Conservation (phyloP, 1,140 invertebrate genomes). For the Euura lappo region DNA sequence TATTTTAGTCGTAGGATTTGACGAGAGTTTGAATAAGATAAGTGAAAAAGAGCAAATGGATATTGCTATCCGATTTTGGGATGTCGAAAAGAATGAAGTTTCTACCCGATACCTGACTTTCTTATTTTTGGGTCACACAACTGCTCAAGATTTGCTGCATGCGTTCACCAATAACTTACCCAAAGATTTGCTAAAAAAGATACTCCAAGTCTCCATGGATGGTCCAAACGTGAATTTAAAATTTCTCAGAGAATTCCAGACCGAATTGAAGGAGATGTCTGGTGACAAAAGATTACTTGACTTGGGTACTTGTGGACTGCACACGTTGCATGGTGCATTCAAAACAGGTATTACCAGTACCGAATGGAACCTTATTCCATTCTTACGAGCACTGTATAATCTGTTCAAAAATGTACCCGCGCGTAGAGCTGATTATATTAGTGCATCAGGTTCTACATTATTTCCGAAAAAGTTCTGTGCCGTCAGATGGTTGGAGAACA, state of each 20-base stretch:
- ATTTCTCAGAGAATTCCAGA: constrained; percentile 8
- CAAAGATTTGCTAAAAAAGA: constrained; percentile 10
- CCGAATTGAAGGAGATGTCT: background rate
- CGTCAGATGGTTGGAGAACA: constrained; percentile 29
- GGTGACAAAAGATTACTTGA: constrained; percentile 8
- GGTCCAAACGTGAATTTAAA: constrained; percentile 22
- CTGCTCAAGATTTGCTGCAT: constrained; percentile 18
- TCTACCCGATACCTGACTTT: constrained; percentile 26
- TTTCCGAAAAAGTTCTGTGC: constrained; percentile 31
- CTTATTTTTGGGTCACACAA: constrained; percentile 23
- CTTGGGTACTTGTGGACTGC: constrained; percentile 19
- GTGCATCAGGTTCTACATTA: constrained; percentile 17
- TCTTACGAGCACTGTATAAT: constrained; percentile 28
- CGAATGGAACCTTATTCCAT: constrained; percentile 22
- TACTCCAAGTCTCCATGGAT: constrained; percentile 22
- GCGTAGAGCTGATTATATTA: constrained; percentile 23
- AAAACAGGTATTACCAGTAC: constrained; percentile 26
- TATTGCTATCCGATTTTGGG: constrained; percentile 25
- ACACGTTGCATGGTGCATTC: constrained; percentile 23
- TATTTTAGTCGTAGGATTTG: constrained; percentile 27
- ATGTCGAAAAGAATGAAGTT: constrained; percentile 17
- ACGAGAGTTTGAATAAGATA: constrained; percentile 32
- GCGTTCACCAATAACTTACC: constrained; percentile 17
- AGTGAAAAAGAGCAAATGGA: constrained; percentile 28
- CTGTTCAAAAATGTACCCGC: constrained; percentile 31